These are phyloP conservation scores for Neotoxoptera formosana DNA, from an alignment of 1,140 invertebrate genomes.

Conservation along the genomic window DNA sequence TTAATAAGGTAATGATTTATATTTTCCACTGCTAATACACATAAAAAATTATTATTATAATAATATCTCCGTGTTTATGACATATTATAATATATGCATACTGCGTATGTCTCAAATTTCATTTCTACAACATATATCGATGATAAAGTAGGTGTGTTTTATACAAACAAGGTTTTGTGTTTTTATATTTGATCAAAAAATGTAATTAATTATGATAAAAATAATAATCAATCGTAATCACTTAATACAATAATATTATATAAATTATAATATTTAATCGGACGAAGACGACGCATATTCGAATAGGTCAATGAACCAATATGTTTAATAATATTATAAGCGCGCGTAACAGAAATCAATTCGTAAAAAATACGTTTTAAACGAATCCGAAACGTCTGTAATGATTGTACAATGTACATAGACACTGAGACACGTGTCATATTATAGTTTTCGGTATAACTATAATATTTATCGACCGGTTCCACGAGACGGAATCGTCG, in stretches of 20 bases:
- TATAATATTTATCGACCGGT: not conserved
- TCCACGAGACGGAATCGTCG: not conserved
- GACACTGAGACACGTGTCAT: not conserved
- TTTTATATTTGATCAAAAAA: not conserved
- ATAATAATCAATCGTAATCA: not conserved
- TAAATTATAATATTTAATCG: constrained; percentile 17
- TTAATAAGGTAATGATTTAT: constrained; percentile 4
- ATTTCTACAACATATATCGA: not conserved
- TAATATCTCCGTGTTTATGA: not conserved
- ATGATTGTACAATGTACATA: not conserved
- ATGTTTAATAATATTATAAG: not conserved
- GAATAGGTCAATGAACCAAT: not conserved
- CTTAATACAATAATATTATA: not conserved
- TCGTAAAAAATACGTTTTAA: not conserved
- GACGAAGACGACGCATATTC: not conserved
- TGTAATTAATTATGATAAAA: not conserved
- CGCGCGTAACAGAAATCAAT: not conserved
- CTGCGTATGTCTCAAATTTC: not conserved
- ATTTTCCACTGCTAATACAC: not conserved
- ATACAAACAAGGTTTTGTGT: not conserved
- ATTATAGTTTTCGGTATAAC: not conserved
- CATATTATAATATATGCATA: not conserved
- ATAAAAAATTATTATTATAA: not conserved
- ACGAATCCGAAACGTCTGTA: not conserved
- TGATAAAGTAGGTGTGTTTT: not conserved